Base-by-base conservation (phyloP, 2,113 vertebrate genomes). In the Mugil cephalus region DNA sequence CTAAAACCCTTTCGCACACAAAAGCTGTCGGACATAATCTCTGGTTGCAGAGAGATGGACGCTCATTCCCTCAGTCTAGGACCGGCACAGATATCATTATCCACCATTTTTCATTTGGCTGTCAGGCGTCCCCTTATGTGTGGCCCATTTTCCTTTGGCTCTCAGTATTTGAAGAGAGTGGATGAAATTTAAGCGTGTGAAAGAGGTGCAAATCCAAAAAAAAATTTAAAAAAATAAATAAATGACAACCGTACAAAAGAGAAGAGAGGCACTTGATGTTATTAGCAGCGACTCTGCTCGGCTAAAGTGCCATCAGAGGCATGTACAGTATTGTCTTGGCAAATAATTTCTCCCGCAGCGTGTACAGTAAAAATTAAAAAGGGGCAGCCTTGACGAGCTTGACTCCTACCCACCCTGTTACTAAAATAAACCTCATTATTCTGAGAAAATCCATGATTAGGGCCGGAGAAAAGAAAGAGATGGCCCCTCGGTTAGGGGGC, bases 401-500 rank as follows among this genome's bases (percentile, higher is more conserved):
- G 92, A 95, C 95, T 95, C 93, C 91, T 91, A 88, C 93, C 91
- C 42, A 11, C 91, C 91, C 93, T 91, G 17, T 55, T 94, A 93
- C 92, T 93, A 95, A 97, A 96, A 86, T 96, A 95, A 87, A 95
- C 91, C 91, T 92, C 84, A 86, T 95, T 96, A 95, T 95, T 94
- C 93, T 86, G 91, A 96, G 94, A 97, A 96, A 95, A 96, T 95
- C 94, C 94, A 91, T 93, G 90, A 89, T 96, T 95, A 95, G 93
- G 93, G 93, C 93, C 92, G 5, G 24, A 92, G 88, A 91, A n/a
- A n/a, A n/a, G 94, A 94, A 92, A 91, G 90, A 89, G 91, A 94
- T 93, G 94, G 74, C 40, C 78, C 69, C 82, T 69, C 6, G 2
- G 72, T 74, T 56, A 66, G 77, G 70, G 81, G 69, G 68, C 6